phyloP scores from a whole-genome alignment of 2,888 invertebrate species.

The Dicyrtomina minuta region DNA sequence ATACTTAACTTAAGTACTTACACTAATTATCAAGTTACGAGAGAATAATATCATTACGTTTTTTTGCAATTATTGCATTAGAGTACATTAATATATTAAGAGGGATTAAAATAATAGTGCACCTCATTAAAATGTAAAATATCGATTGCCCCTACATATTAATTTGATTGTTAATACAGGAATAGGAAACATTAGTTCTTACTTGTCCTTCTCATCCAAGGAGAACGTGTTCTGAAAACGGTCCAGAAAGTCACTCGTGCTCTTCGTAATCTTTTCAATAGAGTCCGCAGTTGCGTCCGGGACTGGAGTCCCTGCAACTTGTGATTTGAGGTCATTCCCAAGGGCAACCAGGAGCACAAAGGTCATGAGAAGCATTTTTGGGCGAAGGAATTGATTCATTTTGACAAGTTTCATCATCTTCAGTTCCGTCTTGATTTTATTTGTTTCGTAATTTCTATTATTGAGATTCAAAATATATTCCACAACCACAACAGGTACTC shows the following conservation, averaged over 20 bases:
- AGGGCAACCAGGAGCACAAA: background rate
- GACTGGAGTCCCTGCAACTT: background rate
- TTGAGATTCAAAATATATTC: background rate
- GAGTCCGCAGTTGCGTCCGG: conserved; percentile 1
- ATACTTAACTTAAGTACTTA: no score
- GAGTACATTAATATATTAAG: no score
- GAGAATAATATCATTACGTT: no score
- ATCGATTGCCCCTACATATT: no score
- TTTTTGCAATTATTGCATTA: no score
- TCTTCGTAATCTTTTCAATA: conserved; percentile 23
- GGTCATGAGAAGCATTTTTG: conserved; percentile 4
- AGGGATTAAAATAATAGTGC: no score
- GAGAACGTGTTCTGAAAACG: conserved; percentile 39
- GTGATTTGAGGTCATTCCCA: background rate
- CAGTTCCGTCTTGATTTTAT: background rate
- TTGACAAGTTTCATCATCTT: no score
- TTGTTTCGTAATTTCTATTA: background rate
- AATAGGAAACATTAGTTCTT: conserved; percentile 20
- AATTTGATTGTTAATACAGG: no score
- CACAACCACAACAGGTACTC: no score
- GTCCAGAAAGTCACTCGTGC: conserved; percentile 36
- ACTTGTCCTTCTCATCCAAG: conserved; percentile 35
- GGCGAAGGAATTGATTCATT: background rate
- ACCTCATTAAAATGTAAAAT: no score
- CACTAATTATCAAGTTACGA: no score